Base-by-base conservation (phyloP, 2,888 invertebrate genomes). In the Meteorus cinctellus region DNA sequence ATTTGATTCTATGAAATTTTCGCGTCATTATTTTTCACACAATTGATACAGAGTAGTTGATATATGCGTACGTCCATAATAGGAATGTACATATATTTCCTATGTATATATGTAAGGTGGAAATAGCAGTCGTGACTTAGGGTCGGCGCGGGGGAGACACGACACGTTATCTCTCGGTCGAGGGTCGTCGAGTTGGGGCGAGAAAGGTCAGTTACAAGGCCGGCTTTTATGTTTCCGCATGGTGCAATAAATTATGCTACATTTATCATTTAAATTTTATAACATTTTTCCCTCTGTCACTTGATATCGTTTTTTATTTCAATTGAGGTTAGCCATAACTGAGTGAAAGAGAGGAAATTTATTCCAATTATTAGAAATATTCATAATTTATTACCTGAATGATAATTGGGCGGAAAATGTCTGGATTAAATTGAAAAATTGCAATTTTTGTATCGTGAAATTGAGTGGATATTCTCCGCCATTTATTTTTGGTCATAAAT, bases 121-220 rank as follows among this genome's bases (percentile, higher is more conserved):
- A 55, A 55, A 55, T 55, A 55, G 55, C 19, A 55, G 55, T 55
- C 19, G 24, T 55, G 55, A 19, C 19, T 55, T 55, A 8, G 19
- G 55, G 55, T n/a, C n/a, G 55, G 29, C 27, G 16, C 6, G 34
- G 34, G 72, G 60, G 62, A 31, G 36, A 27, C 27, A 24, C 55
- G 36, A 59, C 29, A 41, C 19, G 65, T 75, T 75, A 72, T 75
- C 71, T 72, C 51, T 72, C 19, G 36, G 66, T 48, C 45, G 72
- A 67, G 75, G 75, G 75, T 75, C 75, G 70, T 71, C 45, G 67
- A 24, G 66, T 45, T 75, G 63, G 60, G 45, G 66, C 72, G 75
- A 60, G 75, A 41, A 75, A 75, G 72, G 75, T 75, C 75, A 75
- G 75, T 75, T 66, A 72, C 75, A 67, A 72, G 75, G 60, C 59